Conservation (phyloP, 2,113 vertebrate species). For the Epinephelus lanceolatus region DNA sequence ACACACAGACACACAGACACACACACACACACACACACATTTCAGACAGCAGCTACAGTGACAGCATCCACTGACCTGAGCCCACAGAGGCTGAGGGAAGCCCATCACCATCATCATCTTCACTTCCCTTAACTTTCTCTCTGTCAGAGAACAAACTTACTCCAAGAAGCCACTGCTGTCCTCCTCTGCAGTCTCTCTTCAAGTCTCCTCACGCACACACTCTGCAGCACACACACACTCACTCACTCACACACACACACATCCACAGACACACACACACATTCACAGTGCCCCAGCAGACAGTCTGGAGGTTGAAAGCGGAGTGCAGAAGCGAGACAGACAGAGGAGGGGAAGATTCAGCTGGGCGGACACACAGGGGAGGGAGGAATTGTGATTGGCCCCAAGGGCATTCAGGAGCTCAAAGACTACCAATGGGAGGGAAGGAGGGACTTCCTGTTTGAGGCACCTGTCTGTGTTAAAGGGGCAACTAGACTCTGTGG, state of each 20-base stretch:
- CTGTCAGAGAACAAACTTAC: background rate
- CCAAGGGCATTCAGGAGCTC: background rate
- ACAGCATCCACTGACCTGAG: conserved; percentile 67
- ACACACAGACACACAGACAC: background rate
- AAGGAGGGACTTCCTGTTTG: conserved; percentile 1
- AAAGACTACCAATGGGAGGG: conserved; percentile 49
- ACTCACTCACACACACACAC: conserved; percentile 3
- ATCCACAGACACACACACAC: conserved; percentile 1
- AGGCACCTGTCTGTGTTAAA: conserved; percentile 46
- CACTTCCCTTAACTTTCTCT: background rate
- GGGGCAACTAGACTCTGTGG: background rate
- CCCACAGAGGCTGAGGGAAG: conserved; percentile 11
- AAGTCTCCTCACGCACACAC: conserved; percentile 16
- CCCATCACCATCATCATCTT: conserved; percentile 13
- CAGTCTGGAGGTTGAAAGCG: background rate
- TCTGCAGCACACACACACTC: background rate
- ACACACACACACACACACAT: conserved; percentile 4
- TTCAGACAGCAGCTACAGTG: background rate
- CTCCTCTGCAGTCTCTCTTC: conserved; percentile 16
- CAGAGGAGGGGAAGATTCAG: background rate
- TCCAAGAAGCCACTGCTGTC: background rate
- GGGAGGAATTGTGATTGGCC: conserved; percentile 5
- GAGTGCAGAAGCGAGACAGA: conserved; percentile 11
- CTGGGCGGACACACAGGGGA: background rate
- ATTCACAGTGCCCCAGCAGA: background rate